These are phyloP conservation scores for Aproaerema taeniolella DNA, from an alignment of 2,888 invertebrate genomes.

Conservation along the genomic window DNA sequence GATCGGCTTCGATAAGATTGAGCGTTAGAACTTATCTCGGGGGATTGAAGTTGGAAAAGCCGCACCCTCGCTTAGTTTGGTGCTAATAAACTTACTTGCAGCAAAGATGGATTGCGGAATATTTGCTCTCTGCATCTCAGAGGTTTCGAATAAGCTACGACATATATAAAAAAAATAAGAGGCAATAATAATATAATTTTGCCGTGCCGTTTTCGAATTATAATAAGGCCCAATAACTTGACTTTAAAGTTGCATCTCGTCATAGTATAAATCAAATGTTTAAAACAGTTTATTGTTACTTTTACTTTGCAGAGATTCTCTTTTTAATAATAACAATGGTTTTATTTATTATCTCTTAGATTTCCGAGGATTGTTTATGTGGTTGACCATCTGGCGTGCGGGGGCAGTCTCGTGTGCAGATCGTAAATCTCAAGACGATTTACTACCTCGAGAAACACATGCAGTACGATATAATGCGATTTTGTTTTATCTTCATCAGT, in stretches of 20 bases:
- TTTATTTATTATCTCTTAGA: too few species aligned
- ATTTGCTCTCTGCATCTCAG: slow-evolving; percentile 31
- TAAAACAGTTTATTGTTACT: too few species aligned
- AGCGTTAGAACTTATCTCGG: slow-evolving; percentile 54
- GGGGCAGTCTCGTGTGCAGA: slow-evolving; percentile 33
- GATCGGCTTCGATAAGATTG: slow-evolving; percentile 52
- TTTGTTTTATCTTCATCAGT: slow-evolving; percentile 16
- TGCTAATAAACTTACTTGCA: slow-evolving; percentile 52
- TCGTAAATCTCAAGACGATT: slow-evolving; percentile 41
- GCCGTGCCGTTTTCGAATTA: too few species aligned
- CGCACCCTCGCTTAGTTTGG: slow-evolving; percentile 34
- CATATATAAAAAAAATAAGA: too few species aligned
- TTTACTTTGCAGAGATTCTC: too few species aligned
- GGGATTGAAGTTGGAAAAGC: slow-evolving; percentile 40
- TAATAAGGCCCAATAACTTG: too few species aligned
- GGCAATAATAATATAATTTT: too few species aligned
- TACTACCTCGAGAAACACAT: slow-evolving; percentile 20
- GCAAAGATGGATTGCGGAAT: slow-evolving; percentile 55
- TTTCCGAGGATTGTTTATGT: slow-evolving; percentile 21
- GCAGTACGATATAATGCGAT: slow-evolving; percentile 9
- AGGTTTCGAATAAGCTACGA: too few species aligned
- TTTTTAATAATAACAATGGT: too few species aligned
- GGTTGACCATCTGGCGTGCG: slow-evolving; percentile 37
- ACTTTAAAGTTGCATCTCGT: too few species aligned
- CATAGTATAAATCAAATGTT: too few species aligned